These are phyloP conservation scores for Saccostrea glomerata DNA, from an alignment of 1,140 invertebrate genomes.

Conservation along the genomic window DNA sequence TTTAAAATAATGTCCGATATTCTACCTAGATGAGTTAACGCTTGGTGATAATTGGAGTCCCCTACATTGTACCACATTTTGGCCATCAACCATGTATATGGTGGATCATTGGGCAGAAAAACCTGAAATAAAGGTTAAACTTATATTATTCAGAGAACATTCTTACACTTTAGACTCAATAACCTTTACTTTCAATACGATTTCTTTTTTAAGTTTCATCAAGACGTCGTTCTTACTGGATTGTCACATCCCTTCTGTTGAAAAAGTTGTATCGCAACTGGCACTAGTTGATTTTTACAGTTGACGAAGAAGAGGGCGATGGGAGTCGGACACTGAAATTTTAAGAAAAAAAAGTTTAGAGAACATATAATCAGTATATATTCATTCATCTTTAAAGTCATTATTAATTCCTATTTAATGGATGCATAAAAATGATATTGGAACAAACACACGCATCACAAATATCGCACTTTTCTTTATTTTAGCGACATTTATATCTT, in stretches of 20 bases:
- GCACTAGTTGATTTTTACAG: conserved; percentile 71
- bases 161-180: background rate
- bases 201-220: background rate
- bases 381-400: too few relatives aligned
- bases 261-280: conserved; percentile 78
- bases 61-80: conserved; percentile 81
- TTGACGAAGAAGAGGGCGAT: conserved; percentile 78
- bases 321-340: conserved; percentile 63
- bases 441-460: too few relatives aligned
- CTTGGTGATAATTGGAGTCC: conserved; percentile 78
- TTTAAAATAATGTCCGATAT: background rate
- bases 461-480: too few relatives aligned
- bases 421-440: too few relatives aligned
- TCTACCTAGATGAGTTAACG: conserved; percentile 76
- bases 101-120: conserved; percentile 78
- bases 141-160: too few relatives aligned
- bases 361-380: too few relatives aligned
- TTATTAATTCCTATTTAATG: too few relatives aligned
- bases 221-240: conserved; percentile 70
- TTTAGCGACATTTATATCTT: too few relatives aligned
- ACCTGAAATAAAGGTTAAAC: conserved; percentile 69
- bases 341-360: too few relatives aligned
- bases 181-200: background rate
- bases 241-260: conserved; percentile 74
- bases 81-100: conserved; percentile 79